A percentile compares a stretch with the other conserved stretches of the same genome.
Conservation (phyloP, 2,888 invertebrate species). For the Coecobrya sp. region DNA sequence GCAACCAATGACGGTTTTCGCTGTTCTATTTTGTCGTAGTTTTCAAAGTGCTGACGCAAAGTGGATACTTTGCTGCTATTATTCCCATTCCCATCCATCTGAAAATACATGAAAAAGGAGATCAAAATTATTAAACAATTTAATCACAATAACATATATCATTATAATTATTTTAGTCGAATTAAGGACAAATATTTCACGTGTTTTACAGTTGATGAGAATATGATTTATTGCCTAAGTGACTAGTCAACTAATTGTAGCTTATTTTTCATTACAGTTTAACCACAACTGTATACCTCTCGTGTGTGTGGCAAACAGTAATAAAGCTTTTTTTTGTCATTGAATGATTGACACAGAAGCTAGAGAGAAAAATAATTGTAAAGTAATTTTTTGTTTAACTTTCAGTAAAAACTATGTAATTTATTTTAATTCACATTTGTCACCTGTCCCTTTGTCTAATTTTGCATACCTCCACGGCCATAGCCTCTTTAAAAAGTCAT, state of each 20-base stretch:
- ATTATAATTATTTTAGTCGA: not conserved
- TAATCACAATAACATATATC: not conserved
- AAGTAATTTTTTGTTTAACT: slow-evolving; percentile 48
- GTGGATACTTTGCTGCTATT: slow-evolving; percentile 85
- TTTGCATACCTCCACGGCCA: slow-evolving; percentile 31
- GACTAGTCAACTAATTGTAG: not conserved
- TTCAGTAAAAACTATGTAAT: slow-evolving; percentile 50
- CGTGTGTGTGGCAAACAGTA: too few relatives aligned
- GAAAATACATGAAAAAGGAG: slow-evolving; percentile 55
- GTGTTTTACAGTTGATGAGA: not conserved
- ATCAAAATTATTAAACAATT: not conserved
- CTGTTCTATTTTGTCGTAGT: slow-evolving; percentile 77
- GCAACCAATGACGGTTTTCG: slow-evolving; percentile 66
- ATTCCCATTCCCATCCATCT: slow-evolving; percentile 86
- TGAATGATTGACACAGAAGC: slow-evolving; percentile 37
- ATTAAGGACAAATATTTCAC: slow-evolving; percentile 26
- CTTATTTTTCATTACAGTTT: not conserved
- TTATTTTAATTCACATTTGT: slow-evolving; percentile 66
- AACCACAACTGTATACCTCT: too few relatives aligned
- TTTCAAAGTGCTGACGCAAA: slow-evolving; percentile 86
- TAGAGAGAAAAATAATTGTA: slow-evolving; percentile 41
- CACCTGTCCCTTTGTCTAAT: slow-evolving; percentile 49
- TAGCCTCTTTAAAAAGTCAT: slow-evolving; percentile 68
- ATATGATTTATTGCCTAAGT: slow-evolving; percentile 10
- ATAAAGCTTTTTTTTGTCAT: slow-evolving; percentile 54